Conservation (phyloP, 2,888 invertebrate genomes). For the Tetragonula carbonaria region DNA sequence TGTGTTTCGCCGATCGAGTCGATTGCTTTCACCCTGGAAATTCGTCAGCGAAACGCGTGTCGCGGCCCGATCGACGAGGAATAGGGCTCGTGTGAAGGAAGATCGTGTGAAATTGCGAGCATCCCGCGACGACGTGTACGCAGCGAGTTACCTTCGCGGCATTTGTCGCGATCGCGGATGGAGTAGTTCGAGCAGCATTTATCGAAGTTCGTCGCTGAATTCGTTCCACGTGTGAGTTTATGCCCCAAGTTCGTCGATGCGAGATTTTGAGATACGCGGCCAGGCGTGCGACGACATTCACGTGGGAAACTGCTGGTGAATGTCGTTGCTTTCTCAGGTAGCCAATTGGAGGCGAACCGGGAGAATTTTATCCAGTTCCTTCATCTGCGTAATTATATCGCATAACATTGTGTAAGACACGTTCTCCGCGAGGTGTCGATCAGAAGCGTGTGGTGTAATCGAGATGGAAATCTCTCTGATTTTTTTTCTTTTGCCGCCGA, state of each 20-base stretch:
- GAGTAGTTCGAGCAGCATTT: conserved; percentile 1
- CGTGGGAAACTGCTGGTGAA: conserved; percentile 29
- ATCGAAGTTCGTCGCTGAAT: not conserved
- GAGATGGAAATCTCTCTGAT: not conserved
- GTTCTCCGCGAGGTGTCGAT: not conserved
- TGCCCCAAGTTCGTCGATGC: not conserved
- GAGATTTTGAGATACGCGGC: not conserved
- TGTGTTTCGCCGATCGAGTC: not conserved
- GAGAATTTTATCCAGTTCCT: conserved; percentile 34
- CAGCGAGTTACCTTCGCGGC: conserved; percentile 1
- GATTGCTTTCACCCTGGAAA: not conserved
- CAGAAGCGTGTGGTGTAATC: not conserved
- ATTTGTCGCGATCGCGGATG: not conserved
- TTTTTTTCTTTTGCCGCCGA: too few relatives aligned
- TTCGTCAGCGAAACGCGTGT: not conserved
- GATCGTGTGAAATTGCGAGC: conserved; percentile 22
- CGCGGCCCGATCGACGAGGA: conserved; percentile 17
- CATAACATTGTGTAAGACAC: conserved; percentile 35
- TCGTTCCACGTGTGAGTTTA: not conserved
- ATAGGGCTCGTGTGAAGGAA: not conserved
- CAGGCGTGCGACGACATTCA: not conserved
- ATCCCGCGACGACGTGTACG: conserved; percentile 23
- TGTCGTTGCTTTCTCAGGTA: conserved; percentile 52
- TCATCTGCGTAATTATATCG: conserved; percentile 49
- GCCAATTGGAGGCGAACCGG: conserved; percentile 46